A percentile compares a stretch with the other conserved stretches of the same genome.
phyloP scores from a whole-genome alignment of 2,113 vertebrate genomes.

The Xyrauchen texanus region DNA sequence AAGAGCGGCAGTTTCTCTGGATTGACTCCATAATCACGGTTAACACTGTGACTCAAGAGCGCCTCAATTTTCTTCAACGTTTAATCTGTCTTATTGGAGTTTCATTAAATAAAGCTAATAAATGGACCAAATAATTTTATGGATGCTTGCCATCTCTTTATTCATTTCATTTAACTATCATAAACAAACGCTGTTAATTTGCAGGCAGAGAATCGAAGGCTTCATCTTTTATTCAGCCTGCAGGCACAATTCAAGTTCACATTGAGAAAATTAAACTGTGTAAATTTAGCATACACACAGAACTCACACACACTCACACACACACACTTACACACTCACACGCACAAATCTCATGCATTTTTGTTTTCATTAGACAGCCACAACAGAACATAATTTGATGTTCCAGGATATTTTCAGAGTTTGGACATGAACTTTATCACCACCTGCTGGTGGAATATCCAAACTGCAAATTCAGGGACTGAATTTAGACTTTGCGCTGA shows the following conservation, averaged over 20 bases:
- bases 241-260: background rate
- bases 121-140: constrained; percentile 18
- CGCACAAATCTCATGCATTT: no score
- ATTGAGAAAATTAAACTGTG: background rate
- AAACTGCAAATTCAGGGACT: no score
- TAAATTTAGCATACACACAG: no score
- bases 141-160: background rate
- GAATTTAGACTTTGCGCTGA: no score
- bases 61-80: background rate
- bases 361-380: no score
- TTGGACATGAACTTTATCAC: no score
- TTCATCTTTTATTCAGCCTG: background rate
- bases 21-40: background rate
- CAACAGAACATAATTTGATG: no score
- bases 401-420: no score
- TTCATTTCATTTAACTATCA: constrained; percentile 13
- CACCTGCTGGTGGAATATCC: no score
- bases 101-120: constrained; percentile 35
- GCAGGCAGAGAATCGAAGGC: background rate
- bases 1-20: background rate
- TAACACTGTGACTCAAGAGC: constrained; percentile 7
- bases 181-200: constrained; percentile 6
- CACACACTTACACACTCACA: no score
- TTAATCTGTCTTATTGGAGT: background rate
- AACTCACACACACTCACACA: no score